Evolutionary conservation across 2,113 vertebrate species (phyloP).

Genomic region (Brachyistius frenatus): DNA sequence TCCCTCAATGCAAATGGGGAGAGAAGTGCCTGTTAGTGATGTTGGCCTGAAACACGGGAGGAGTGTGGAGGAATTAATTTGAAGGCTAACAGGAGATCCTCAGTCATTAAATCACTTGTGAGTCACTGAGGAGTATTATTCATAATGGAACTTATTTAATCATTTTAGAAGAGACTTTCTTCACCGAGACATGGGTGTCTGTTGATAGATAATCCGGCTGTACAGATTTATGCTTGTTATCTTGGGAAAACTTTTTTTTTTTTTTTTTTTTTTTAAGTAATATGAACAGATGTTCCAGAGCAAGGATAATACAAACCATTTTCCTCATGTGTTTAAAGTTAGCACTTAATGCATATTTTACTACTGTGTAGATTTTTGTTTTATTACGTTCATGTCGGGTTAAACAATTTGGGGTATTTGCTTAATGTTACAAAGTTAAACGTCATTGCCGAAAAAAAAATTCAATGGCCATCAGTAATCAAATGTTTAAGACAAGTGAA

Average conservation of each 20-base stretch:
- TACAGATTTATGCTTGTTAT: constrained; percentile 3
- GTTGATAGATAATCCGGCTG: constrained; percentile 36
- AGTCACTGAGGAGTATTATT: constrained; percentile 38
- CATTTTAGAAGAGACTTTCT: constrained; percentile 37
- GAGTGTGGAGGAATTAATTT: constrained; percentile 56
- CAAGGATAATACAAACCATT: neutral
- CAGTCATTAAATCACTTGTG: constrained; percentile 42
- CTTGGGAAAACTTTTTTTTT: neutral
- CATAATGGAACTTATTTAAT: constrained; percentile 52
- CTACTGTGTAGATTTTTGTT: neutral
- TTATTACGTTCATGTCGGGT: neutral
- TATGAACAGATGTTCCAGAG: neutral
- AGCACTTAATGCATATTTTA: neutral
- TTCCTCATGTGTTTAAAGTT: neutral
- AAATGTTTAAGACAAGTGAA: no score
- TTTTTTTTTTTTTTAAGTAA: neutral
- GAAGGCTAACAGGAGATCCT: constrained; percentile 43
- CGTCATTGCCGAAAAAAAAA: no score
- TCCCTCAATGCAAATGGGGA: constrained; percentile 8
- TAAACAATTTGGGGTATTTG: no score
- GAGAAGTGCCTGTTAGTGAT: constrained; percentile 41
- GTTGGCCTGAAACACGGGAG: constrained; percentile 31
- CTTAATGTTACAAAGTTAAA: no score
- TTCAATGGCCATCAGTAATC: no score
- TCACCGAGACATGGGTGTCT: constrained; percentile 3